Evolutionary conservation across 2,888 invertebrate genomes (phyloP).

Genomic region (Nysson spinosus): DNA sequence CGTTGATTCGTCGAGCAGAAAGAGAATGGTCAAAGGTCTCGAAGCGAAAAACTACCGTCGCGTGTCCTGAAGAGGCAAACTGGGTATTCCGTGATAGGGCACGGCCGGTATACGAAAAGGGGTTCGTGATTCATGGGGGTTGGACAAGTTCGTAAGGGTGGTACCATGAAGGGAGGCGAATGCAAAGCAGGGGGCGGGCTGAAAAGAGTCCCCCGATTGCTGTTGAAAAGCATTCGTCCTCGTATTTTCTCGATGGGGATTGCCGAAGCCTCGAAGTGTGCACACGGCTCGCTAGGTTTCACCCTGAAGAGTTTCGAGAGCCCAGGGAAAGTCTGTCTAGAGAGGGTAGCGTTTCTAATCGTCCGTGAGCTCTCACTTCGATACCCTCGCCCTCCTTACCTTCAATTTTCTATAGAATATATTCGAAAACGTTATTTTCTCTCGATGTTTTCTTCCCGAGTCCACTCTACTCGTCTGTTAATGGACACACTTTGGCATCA

Average conservation of each 20-base stretch:
- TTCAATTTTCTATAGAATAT: constrained; percentile 3
- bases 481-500: too few species aligned
- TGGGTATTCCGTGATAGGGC: constrained; percentile 38
- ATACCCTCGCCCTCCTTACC: constrained; percentile 3
- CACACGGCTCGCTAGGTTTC: constrained; percentile 26
- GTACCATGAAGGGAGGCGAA: constrained; percentile 26
- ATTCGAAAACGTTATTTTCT: constrained; percentile 38
- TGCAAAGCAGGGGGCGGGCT: constrained; percentile 36
- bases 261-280: constrained; percentile 18
- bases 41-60: constrained; percentile 25
- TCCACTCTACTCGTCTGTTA: constrained; percentile 3
- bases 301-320: constrained; percentile 31
- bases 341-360: constrained; percentile 41
- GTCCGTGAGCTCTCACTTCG: constrained; percentile 28
- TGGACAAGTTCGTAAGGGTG: constrained; percentile 32
- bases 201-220: constrained; percentile 40
- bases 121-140: constrained; percentile 42
- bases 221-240: constrained; percentile 36
- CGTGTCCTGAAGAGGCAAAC: constrained; percentile 22
- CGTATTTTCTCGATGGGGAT: constrained; percentile 10
- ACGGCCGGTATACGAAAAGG: constrained; percentile 30
- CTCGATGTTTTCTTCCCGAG: constrained; percentile 18
- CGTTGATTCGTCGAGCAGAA: constrained; percentile 29
- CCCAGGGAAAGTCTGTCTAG: constrained; percentile 21
- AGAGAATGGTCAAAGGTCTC: constrained; percentile 41